A percentile compares a stretch with the other conserved stretches of the same genome.
Evolutionary conservation across 92 coral and sea anemone species (phyloP).

Genomic region (Epizoanthus stellaris): DNA sequence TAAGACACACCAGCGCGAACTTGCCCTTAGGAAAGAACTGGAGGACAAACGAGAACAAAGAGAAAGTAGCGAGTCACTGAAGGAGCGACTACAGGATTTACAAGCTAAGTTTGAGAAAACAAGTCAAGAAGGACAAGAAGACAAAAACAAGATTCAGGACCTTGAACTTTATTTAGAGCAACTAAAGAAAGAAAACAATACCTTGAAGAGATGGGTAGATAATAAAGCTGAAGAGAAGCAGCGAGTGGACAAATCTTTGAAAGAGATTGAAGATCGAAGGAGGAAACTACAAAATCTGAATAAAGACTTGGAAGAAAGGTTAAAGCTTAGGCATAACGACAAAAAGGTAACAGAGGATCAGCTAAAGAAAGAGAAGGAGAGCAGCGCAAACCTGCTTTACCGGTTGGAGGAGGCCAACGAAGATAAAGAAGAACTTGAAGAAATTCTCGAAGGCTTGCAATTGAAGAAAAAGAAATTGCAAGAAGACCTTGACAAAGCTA

Average conservation of each 20-base stretch:
- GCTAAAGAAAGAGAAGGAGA: constrained; percentile 53
- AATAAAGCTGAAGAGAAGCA: constrained; percentile 42
- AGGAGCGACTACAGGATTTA: neutral
- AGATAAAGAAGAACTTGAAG: constrained; percentile 88
- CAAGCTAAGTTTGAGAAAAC: neutral
- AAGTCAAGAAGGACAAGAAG: neutral
- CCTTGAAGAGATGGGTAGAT: constrained; percentile 39
- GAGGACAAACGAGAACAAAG: neutral
- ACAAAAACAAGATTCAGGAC: constrained; percentile 9
- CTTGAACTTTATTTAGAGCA: constrained; percentile 25
- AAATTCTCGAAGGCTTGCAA: constrained; percentile 74
- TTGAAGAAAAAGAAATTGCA: constrained; percentile 77
- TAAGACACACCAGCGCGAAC: constrained; percentile 35
- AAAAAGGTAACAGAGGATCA: constrained; percentile 49
- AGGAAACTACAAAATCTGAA: constrained; percentile 35
- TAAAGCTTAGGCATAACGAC: constrained; percentile 22
- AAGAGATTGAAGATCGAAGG: constrained; percentile 54
- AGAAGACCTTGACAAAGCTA: constrained; percentile 67
- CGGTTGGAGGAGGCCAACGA: constrained; percentile 67
- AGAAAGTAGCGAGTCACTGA: neutral
- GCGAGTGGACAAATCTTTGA: constrained; percentile 28
- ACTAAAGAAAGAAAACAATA: constrained; percentile 28
- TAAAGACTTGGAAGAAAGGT: constrained; percentile 50
- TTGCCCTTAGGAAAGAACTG: constrained; percentile 11
- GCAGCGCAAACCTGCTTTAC: constrained; percentile 50